Conservation (phyloP, 2,113 vertebrate species). For the Ceyx margarethae region DNA sequence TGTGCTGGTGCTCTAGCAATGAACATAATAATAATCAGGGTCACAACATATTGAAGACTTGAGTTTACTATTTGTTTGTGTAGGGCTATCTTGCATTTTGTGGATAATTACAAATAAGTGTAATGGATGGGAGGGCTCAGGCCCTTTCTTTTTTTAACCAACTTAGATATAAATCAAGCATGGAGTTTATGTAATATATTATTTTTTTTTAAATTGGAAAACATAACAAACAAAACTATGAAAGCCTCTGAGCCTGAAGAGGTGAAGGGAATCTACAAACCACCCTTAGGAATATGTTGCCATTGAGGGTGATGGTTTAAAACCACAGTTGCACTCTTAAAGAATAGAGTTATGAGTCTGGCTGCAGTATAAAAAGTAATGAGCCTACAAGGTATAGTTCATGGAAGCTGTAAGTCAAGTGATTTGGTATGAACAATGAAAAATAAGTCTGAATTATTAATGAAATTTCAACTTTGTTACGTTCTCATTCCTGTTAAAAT, state of each 20-base stretch:
- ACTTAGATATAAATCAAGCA: not conserved
- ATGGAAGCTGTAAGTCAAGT: not conserved
- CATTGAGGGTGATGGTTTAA: not conserved
- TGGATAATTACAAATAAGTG: not conserved
- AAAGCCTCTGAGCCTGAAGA: not conserved
- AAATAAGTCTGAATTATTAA: not conserved
- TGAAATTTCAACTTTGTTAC: not conserved
- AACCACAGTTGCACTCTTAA: not conserved
- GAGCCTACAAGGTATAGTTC: not conserved
- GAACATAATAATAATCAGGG: not conserved
- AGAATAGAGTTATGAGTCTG: not conserved
- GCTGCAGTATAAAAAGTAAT: not conserved
- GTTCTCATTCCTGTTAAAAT: not conserved
- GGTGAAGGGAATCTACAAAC: not conserved
- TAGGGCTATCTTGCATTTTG: not conserved
- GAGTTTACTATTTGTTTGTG: not conserved
- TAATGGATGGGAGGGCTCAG: not conserved
- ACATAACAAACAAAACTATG: not conserved
- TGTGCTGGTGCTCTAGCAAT: not conserved
- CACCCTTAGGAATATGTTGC: not conserved
- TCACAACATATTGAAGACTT: not conserved
- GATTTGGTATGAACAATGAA: not conserved
- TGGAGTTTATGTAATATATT: not conserved
- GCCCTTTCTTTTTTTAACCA: not conserved
- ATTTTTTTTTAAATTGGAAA: not conserved